Conservation (phyloP, 2,113 vertebrate species). For the Nothobranchius kuhntae region DNA sequence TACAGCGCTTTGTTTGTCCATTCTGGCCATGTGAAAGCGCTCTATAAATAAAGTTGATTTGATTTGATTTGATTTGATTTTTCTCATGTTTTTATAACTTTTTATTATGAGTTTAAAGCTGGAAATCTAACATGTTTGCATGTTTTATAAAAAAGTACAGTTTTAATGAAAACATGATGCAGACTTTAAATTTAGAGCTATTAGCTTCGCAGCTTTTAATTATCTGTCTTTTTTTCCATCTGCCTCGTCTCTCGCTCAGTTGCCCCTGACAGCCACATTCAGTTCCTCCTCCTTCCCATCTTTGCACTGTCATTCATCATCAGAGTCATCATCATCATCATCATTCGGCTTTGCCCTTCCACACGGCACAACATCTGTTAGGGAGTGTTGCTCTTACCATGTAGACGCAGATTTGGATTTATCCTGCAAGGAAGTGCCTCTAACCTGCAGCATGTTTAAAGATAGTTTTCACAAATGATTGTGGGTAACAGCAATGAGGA, state of each 20-base stretch:
- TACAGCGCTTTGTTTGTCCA: no score
- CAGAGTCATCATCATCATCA: slow-evolving; percentile 24
- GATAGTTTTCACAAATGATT: not conserved
- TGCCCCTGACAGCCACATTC: slow-evolving; percentile 44
- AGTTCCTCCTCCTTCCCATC: slow-evolving; percentile 47
- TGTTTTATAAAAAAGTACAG: no score
- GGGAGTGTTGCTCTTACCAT: slow-evolving; percentile 34
- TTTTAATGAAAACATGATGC: not conserved
- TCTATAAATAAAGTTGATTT: no score
- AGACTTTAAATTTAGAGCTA: not conserved
- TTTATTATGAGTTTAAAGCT: no score
- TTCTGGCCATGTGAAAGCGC: no score
- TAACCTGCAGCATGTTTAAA: slow-evolving; percentile 2
- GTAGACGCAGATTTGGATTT: slow-evolving; percentile 45
- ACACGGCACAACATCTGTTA: slow-evolving; percentile 66
- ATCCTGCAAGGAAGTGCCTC: slow-evolving; percentile 15
- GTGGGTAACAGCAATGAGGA: not conserved
- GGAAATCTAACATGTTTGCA: no score
- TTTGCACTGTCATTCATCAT: slow-evolving; percentile 62
- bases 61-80: no score
- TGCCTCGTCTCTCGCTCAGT: slow-evolving; percentile 16
- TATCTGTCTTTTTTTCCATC: slow-evolving; percentile 7
- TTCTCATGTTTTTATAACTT: no score
- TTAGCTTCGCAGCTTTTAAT: slow-evolving; percentile 3
- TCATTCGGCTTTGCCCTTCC: slow-evolving; percentile 40